Base-by-base conservation (phyloP, 2,888 invertebrate species). In the Sipha maydis region DNA sequence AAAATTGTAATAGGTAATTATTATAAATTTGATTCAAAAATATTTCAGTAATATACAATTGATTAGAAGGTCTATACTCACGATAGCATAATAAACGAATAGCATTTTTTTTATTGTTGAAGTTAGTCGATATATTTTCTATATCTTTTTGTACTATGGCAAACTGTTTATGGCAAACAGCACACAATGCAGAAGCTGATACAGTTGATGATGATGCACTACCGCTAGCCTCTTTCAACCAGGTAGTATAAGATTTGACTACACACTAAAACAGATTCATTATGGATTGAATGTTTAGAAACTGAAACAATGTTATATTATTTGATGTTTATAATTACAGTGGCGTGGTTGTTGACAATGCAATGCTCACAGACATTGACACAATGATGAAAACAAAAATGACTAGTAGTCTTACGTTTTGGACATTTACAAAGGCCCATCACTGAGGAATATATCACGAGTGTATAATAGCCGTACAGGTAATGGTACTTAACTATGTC, bases 351-450 rank as follows among this genome's bases (percentile, higher is more conserved):
- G 91, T 97, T 96, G 90, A 99, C 97, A 95, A 99, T 96, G 93
- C 99, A 99, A 93, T 97, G 95, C 93, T 99, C 99, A 93, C 99
- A 99, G 91, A 99, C 99, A 94, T 99, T 99, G 56, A 99, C 99
- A 91, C 98, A 94, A 92, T 99, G 99, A 92, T 99, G 99, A 93
- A 98, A 99, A 93, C 99, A 99, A 94, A 99, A 99, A 92, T 99
- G 96, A 93, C 98, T 99, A 89, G 99, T 99, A 90, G 99, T 98
- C 93, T 96, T 96, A 91, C 97, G 94, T 92, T 99, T 98, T 34
- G 99, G 98, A 93, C 99, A 99, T 92, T 99, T 99, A 93, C 99
- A 99, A 90, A 99, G 93, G 90, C 99, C 99, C 99, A 99, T 99
- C 61, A 54, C n/a, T 31, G 31, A n/a, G 28, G 8, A 76, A 61